Base-by-base conservation (phyloP, 2,888 invertebrate genomes). In the Himalopsyche kuldschensis region DNA sequence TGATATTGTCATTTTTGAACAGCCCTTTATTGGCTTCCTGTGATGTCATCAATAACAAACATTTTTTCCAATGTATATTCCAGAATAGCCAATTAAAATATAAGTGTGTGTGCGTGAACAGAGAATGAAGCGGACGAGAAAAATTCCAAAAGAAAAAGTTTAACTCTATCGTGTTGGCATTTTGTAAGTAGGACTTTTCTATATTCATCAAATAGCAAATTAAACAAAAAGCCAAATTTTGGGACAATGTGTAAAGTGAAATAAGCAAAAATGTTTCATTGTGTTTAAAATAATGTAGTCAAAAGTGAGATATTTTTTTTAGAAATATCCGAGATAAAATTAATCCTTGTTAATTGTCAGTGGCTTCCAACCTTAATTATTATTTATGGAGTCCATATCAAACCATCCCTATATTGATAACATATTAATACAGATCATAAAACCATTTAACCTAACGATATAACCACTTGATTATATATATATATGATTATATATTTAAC, bases 161-260 rank as follows among this genome's bases (percentile, higher is more conserved):
- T 88, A 86, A 91, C 91, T 86, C 89, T 88, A 87, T 90, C 91
- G 86, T 92, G 91, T 84, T 92, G 89, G 87, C 92, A 91, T 87
- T 90, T 90, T 83, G 91, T 89, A 87, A 92, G 91, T 87, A 89
- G 89, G 92, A 92, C 91, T 90, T 91, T 86, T 90, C 91, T 82
- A 92, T 69, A 69, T 69, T 69, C 69, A 69, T 69, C 69, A 69
- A 69, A 92, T 86, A 89, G 88, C 63, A 92, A 92, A 92, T 92
- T 89, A 87, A 89, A 88, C 87, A 88, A 88, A 69, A 69, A 69
- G 69, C 88, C 87, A 87, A 88, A 88, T 87, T 35, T 76, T 41
- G 32, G 76, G 41, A 41, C 76, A 76, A 41, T 76, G 41, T 76
- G 76, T 76, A 76, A 32, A 76, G 41, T 41, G 41, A 76, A 35